phyloP scores from a whole-genome alignment of 1,140 invertebrate genomes.

The Berghia stephanieae region DNA sequence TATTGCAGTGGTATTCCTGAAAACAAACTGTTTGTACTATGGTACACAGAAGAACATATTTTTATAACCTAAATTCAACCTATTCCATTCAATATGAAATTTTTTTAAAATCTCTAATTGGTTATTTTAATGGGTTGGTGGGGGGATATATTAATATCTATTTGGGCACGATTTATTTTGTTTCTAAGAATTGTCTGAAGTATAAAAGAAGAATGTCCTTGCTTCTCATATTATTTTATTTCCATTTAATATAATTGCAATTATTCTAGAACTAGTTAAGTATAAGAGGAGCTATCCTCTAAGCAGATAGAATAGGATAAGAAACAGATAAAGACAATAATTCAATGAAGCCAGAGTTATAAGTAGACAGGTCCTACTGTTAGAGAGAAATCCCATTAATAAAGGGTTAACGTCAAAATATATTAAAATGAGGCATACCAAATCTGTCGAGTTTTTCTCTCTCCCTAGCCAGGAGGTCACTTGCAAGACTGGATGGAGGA shows the following conservation, averaged over 20 bases:
- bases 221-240: too few species aligned
- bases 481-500: conserved; percentile 68
- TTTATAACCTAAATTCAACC: not conserved
- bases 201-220: too few species aligned
- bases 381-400: conserved; percentile 22
- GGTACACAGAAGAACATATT: not conserved
- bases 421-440: conserved; percentile 52
- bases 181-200: too few species aligned
- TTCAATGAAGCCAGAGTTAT: not conserved
- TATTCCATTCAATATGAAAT: too few species aligned
- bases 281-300: too few species aligned
- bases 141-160: too few species aligned
- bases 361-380: not conserved
- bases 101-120: too few species aligned
- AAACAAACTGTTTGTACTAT: not conserved
- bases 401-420: not conserved
- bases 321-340: not conserved
- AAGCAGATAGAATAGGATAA: not conserved
- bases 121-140: too few species aligned
- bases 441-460: conserved; percentile 79
- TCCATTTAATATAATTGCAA: too few species aligned
- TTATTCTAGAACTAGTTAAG: too few species aligned
- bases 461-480: conserved; percentile 82
- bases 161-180: too few species aligned
- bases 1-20: not conserved